Percentiles rank a stretch among this genome's conserved stretches.
These are phyloP conservation scores for Isoperla grammatica DNA, from an alignment of 2,888 invertebrate genomes.

Conservation along the genomic window DNA sequence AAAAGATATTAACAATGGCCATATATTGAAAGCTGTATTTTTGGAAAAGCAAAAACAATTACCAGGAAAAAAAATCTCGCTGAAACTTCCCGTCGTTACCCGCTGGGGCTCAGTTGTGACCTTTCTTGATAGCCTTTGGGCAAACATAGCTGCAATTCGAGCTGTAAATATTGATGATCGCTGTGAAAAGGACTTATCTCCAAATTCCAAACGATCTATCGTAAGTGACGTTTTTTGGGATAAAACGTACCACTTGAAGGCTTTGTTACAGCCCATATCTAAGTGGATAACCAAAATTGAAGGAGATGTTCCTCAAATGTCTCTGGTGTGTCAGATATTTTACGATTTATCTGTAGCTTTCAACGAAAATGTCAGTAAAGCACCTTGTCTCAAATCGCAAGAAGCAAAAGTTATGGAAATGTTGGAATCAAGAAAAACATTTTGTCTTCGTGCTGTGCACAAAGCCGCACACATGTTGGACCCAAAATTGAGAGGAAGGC, in stretches of 20 bases:
- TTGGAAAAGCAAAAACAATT: neutral
- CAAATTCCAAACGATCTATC: conserved; percentile 14
- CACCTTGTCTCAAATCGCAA: too few species aligned
- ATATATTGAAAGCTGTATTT: conserved; percentile 28
- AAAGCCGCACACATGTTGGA: conserved; percentile 7
- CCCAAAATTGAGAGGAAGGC: neutral
- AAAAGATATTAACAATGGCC: conserved; percentile 34
- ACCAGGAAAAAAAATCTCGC: neutral
- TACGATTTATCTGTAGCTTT: neutral
- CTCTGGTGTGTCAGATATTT: conserved; percentile 25
- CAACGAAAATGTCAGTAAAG: neutral
- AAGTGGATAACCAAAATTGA: conserved; percentile 32
- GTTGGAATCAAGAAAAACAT: too few species aligned
- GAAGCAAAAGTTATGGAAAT: neutral
- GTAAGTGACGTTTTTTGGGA: conserved; percentile 31
- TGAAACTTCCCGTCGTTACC: conserved; percentile 31
- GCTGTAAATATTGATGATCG: conserved; percentile 30
- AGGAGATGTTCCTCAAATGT: conserved; percentile 32
- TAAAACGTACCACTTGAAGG: conserved; percentile 26
- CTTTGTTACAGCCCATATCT: conserved; percentile 30
- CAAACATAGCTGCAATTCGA: conserved; percentile 33
- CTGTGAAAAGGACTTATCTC: conserved; percentile 11
- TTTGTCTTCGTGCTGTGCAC: neutral
- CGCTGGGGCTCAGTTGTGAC: conserved; percentile 31
- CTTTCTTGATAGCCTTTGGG: conserved; percentile 31